A percentile compares a stretch with the other conserved stretches of the same genome.
Conservation (phyloP, 2,888 invertebrate species). For the Melipona bicolor region DNA sequence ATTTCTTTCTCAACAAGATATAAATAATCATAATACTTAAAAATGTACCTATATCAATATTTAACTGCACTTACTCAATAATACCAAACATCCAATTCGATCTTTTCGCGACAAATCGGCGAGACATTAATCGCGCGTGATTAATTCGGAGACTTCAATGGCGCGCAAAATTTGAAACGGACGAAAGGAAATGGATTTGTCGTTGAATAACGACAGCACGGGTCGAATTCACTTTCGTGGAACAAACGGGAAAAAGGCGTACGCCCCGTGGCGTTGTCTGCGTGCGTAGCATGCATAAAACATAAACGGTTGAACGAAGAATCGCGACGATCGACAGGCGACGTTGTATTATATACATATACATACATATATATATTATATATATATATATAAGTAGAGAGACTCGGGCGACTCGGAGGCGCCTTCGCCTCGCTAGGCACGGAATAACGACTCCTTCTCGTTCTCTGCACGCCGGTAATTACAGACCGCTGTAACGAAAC, state of each 20-base stretch:
- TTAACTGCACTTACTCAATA: too few relatives aligned
- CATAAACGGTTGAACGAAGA: slow-evolving; percentile 58
- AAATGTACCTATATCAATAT: too few relatives aligned
- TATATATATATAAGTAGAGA: slow-evolving; percentile 12
- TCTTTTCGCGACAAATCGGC: too few relatives aligned
- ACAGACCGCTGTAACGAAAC: slow-evolving; percentile 59
- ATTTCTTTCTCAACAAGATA: too few relatives aligned
- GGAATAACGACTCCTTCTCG: slow-evolving; percentile 74
- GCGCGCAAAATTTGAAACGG: too few relatives aligned
- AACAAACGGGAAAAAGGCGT: background rate
- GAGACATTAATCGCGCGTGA: too few relatives aligned
- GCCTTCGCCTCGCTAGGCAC: slow-evolving; percentile 56
- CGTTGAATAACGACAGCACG: too few relatives aligned
- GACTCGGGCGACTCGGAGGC: slow-evolving; percentile 71
- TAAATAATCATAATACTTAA: too few relatives aligned
- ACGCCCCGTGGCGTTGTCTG: slow-evolving; percentile 13
- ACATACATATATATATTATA: too few relatives aligned
- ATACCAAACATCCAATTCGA: too few relatives aligned
- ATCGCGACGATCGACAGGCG: slow-evolving; percentile 71
- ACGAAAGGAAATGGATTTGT: too few relatives aligned
- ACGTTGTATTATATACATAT: slow-evolving; percentile 4
- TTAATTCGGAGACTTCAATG: too few relatives aligned
- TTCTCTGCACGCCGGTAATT: slow-evolving; percentile 74
- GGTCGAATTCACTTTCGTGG: background rate
- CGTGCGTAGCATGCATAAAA: slow-evolving; percentile 58